Evolutionary conservation across 2,113 vertebrate genomes (phyloP), one percentile per base, ranked within the genome.

Genomic region (Cavia porcellus): DNA sequence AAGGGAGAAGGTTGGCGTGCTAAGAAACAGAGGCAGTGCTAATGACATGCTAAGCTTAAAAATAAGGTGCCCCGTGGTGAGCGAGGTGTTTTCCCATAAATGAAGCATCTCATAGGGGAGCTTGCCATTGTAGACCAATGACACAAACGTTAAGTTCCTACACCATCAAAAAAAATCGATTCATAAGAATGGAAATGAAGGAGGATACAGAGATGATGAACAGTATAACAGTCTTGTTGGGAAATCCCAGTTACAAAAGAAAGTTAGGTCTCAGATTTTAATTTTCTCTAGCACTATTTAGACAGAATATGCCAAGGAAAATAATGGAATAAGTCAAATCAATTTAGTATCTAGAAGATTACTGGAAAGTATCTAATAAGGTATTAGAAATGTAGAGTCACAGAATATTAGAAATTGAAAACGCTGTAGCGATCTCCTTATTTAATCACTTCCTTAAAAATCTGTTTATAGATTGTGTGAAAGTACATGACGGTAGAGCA

Each of bases 381-480:
- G 11, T 47, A 42, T 3, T 77, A 19, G 92, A 89, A 81, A 68
- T 42, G 92, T 87, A 35, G n/a, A 7, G 77, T 80, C 35, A 81
- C 4, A 89, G 35, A 91, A 89, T 83, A 72, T 77, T 82, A 70
- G 55, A 89, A 62, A 86, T 7, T 47, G 8, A 80, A 91, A 95
- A 50, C 35, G 25, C 14, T 19, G 68, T 94, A 68, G 68, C 52
- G 47, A 59, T 81, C 7, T 72, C 32, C 75, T 91, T 82, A 24
- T 79, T 86, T 30, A 84, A 79, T 89, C 14, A 95, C 77, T 94
- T 77, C 4, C 59, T 35, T 79, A 79, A 94, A 85, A 25, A 59
- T 14, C 22, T 50, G 0, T 75, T 52, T 83, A 50, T n/a, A 72
- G 45, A 50, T 15, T 17, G 61, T 52, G 92, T 89, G 72, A 89